These are phyloP conservation scores for Epizoanthus illoricatus DNA, from an alignment of 92 coral and sea anemone genomes.

Conservation along the genomic window DNA sequence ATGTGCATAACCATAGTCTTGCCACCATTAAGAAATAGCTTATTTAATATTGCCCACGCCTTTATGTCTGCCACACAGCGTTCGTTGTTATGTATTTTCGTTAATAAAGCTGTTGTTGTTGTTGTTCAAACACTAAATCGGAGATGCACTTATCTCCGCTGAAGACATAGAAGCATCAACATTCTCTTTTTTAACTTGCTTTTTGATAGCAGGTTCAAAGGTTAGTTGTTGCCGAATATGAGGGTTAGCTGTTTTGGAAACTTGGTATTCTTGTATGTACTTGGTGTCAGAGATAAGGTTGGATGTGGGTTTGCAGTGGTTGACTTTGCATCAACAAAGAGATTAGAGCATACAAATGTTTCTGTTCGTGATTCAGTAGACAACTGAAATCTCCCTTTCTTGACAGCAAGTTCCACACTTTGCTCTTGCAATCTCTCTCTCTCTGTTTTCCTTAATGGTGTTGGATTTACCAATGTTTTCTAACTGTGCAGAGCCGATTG, in stretches of 20 bases:
- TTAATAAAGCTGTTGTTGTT: too few relatives aligned
- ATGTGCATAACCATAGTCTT: too few relatives aligned
- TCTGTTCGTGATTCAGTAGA: not conserved
- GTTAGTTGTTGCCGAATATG: not conserved
- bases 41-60: too few relatives aligned
- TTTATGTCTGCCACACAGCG: too few relatives aligned
- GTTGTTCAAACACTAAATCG: conserved; percentile 9
- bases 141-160: too few relatives aligned
- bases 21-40: too few relatives aligned
- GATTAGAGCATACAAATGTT: conserved; percentile 16
- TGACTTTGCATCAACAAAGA: conserved; percentile 26
- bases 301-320: conserved; percentile 19
- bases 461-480: too few relatives aligned
- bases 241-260: not conserved
- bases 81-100: too few relatives aligned
- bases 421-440: too few relatives aligned
- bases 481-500: too few relatives aligned
- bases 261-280: not conserved
- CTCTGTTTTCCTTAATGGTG: too few relatives aligned
- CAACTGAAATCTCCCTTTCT: conserved; percentile 10
- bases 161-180: not conserved
- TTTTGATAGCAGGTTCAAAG: not conserved
- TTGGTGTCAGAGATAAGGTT: conserved; percentile 6
- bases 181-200: not conserved
- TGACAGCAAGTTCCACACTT: not conserved